These are phyloP conservation scores for Plectropomus leopardus DNA, from an alignment of 2,113 vertebrate genomes.

Conservation along the genomic window DNA sequence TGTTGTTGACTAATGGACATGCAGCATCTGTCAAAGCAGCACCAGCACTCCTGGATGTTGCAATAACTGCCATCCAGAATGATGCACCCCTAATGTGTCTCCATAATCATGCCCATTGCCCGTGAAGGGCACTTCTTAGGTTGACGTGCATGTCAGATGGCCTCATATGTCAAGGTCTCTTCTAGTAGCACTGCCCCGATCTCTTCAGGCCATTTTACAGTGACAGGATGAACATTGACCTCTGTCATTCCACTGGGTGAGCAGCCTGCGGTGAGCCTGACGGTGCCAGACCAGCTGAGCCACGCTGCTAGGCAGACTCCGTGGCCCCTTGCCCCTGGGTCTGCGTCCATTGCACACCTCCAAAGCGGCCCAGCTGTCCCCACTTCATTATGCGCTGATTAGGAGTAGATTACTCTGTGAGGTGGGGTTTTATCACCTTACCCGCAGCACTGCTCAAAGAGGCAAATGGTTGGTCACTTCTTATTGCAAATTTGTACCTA, in stretches of 20 bases:
- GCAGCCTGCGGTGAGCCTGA: slow-evolving; percentile 64
- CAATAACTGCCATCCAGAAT: slow-evolving; percentile 40
- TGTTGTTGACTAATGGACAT: slow-evolving; percentile 28
- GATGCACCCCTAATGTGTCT: slow-evolving; percentile 52
- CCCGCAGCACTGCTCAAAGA: slow-evolving; percentile 15
- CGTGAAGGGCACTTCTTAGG: slow-evolving; percentile 72
- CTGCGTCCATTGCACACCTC: slow-evolving; percentile 44
- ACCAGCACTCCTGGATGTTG: slow-evolving; percentile 46
- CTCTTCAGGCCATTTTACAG: slow-evolving; percentile 74
- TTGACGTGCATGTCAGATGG: slow-evolving; percentile 69
- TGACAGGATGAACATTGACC: slow-evolving; percentile 77
- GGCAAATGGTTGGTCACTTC: slow-evolving; percentile 12
- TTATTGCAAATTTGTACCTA: slow-evolving; percentile 2
- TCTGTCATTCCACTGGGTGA: slow-evolving; percentile 74
- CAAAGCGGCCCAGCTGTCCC: slow-evolving; percentile 68
- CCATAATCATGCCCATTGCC: slow-evolving; percentile 57
- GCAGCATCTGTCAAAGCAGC: slow-evolving; percentile 55
- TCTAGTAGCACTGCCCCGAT: slow-evolving; percentile 48
- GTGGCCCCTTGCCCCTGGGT: slow-evolving; percentile 49
- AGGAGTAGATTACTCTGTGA: slow-evolving; percentile 46
- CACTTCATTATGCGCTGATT: slow-evolving; percentile 75
- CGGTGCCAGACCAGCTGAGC: slow-evolving; percentile 68
- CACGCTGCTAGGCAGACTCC: slow-evolving; percentile 49
- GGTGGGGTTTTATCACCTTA: slow-evolving; percentile 24
- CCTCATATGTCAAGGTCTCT: slow-evolving; percentile 72